Conservation (phyloP, 2,797 vertebrate genomes). For the Champsocephalus esox region DNA sequence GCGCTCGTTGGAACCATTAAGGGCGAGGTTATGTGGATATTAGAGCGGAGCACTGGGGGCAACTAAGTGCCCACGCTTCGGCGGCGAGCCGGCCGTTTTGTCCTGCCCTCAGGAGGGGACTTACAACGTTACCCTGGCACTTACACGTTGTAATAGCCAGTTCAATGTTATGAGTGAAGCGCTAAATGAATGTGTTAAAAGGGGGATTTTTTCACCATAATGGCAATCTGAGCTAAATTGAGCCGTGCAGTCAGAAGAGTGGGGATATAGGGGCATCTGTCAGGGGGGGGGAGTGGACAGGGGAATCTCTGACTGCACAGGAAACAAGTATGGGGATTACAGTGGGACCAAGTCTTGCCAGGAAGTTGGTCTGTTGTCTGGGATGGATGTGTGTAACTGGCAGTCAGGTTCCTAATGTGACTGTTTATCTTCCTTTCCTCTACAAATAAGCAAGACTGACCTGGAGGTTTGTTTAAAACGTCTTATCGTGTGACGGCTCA, state of each 20-base stretch:
- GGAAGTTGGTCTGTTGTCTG: not conserved
- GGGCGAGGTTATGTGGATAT: slow-evolving; percentile 64
- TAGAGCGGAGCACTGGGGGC: slow-evolving; percentile 50
- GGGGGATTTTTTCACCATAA: slow-evolving; percentile 14
- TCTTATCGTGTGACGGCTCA: not conserved
- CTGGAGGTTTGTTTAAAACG: not conserved
- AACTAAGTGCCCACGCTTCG: slow-evolving; percentile 38
- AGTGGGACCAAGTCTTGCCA: not conserved
- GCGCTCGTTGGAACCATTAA: slow-evolving; percentile 49
- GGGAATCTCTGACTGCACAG: not conserved
- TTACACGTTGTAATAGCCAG: slow-evolving; percentile 57
- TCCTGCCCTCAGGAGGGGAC: slow-evolving; percentile 55
- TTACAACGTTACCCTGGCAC: slow-evolving; percentile 42
- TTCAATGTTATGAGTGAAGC: slow-evolving; percentile 51
- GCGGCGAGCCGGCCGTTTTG: slow-evolving; percentile 39
- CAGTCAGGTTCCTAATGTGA: not conserved
- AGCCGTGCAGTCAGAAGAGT: slow-evolving; percentile 7
- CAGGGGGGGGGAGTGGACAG: not conserved
- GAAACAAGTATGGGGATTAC: not conserved
- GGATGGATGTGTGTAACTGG: not conserved
- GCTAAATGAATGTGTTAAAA: slow-evolving; percentile 42
- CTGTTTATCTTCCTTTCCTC: not conserved
- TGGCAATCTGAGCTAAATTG: slow-evolving; percentile 26
- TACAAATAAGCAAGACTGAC: not conserved
- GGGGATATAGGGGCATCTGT: slow-evolving; percentile 1